Conservation (phyloP, 2,113 vertebrate genomes). For the Rhynchomys soricoides region DNA sequence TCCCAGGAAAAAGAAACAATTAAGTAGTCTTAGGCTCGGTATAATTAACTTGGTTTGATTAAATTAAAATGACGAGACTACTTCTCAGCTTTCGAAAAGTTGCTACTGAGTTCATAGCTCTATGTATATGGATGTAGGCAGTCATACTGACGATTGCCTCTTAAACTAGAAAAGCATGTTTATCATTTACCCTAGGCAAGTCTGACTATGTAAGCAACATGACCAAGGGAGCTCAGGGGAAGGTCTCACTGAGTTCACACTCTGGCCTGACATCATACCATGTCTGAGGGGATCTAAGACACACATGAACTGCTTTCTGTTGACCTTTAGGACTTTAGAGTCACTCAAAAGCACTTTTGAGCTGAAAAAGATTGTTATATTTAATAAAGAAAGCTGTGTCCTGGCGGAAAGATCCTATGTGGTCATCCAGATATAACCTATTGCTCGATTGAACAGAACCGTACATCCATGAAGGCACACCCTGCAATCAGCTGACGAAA, state of each 20-base stretch:
- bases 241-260: rapidly evolving
- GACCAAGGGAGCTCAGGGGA: background rate
- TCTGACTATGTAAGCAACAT: background rate
- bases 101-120: background rate
- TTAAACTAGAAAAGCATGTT: background rate
- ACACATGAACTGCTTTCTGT: background rate
- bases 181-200: background rate
- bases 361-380: background rate
- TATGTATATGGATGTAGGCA: background rate
- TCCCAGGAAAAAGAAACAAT: background rate
- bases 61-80: background rate
- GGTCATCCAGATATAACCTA: background rate
- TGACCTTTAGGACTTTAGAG: background rate
- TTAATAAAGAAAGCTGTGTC: background rate
- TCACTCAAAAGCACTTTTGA: background rate
- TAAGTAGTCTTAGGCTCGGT: background rate
- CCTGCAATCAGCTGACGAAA: background rate
- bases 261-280: background rate
- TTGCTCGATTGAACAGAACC: background rate
- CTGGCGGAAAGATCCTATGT: background rate
- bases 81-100: conserved; percentile 1
- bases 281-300: background rate
- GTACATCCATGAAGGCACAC: background rate
- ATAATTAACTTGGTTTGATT: background rate
- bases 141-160: background rate